Conservation (phyloP, 2,797 vertebrate genomes). For the Molothrus ater region DNA sequence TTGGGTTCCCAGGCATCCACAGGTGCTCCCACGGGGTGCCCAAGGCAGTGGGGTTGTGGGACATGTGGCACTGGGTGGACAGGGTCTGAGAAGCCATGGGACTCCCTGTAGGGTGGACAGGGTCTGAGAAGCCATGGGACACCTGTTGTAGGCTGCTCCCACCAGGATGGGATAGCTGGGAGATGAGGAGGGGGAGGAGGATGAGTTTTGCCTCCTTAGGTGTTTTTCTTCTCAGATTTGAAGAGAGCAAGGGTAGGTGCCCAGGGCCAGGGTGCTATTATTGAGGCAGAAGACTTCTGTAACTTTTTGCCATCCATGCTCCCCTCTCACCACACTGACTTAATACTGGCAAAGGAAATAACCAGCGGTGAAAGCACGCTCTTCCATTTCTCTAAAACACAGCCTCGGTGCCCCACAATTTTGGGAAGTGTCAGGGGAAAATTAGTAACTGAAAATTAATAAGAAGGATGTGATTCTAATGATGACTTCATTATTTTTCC, state of each 20-base stretch:
- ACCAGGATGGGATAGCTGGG: fast-evolving
- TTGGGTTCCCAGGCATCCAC: neutral
- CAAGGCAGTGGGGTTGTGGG: neutral
- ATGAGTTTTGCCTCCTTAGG: neutral
- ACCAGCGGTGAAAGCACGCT: neutral
- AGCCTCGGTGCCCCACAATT: fast-evolving
- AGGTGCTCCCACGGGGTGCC: neutral
- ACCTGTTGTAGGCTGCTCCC: neutral
- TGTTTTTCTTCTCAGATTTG: neutral
- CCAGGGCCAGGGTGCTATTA: neutral
- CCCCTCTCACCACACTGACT: neutral
- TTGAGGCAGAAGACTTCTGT: neutral
- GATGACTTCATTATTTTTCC: slow-evolving; percentile 15
- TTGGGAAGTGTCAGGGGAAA: slow-evolving; percentile 2
- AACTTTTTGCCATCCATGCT: neutral
- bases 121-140: neutral
- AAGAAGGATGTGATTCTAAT: neutral
- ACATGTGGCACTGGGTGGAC: neutral
- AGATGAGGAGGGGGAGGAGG: neutral
- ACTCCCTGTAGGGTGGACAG: neutral
- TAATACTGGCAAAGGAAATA: slow-evolving; percentile 4
- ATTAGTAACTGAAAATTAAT: neutral
- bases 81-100: neutral
- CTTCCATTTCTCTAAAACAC: neutral
- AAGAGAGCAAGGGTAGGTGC: neutral